Evolutionary conservation across 2,888 invertebrate species (phyloP).

Genomic region (Morinoia aosen): DNA sequence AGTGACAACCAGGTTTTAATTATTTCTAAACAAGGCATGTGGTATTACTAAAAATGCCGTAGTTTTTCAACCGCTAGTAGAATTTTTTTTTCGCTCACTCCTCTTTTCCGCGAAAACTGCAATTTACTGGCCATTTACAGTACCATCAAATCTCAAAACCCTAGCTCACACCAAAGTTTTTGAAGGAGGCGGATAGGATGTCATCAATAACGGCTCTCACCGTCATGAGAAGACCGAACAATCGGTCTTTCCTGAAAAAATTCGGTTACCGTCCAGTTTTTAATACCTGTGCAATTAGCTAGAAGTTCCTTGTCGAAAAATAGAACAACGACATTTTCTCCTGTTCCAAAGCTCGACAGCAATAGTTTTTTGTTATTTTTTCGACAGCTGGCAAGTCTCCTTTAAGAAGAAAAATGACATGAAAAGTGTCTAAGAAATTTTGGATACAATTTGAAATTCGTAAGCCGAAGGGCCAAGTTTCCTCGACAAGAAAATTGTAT

Average conservation of each 20-base stretch:
- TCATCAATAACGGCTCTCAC: not conserved
- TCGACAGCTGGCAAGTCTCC: not conserved
- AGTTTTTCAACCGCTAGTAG: not conserved
- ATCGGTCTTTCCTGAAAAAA: not conserved
- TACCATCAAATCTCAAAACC: not conserved
- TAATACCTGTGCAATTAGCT: constrained; percentile 7
- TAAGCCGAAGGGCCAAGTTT: not conserved
- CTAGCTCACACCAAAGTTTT: not conserved
- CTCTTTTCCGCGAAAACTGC: not conserved
- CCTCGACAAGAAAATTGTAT: not conserved
- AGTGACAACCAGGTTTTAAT: not conserved
- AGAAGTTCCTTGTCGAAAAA: not conserved
- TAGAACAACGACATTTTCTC: not conserved
- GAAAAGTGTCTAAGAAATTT: not conserved
- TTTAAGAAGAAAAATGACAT: not conserved
- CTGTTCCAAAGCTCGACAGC: not conserved
- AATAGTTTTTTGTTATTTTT: not conserved
- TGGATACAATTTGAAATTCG: not conserved
- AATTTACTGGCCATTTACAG: not conserved
- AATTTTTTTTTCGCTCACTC: not conserved
- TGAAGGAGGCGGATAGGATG: not conserved
- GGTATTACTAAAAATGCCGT: not conserved
- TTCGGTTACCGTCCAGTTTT: not conserved
- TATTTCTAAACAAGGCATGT: not conserved
- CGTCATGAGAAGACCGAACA: constrained; percentile 13